Conservation (phyloP, 2,113 vertebrate species). For the Clarias gariepinus region DNA sequence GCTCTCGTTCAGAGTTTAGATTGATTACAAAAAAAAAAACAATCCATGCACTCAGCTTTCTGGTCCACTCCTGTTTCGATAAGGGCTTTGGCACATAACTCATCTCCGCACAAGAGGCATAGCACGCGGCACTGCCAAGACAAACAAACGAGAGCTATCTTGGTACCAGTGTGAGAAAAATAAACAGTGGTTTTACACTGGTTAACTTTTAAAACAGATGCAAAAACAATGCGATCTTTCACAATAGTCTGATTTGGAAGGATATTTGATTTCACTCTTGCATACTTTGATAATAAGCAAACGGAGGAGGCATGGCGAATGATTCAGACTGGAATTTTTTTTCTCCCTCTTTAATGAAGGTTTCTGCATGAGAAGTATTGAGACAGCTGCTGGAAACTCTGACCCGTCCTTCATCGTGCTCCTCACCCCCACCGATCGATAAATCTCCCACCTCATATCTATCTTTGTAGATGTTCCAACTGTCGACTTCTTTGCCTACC, state of each 20-base stretch:
- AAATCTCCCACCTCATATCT: conserved; percentile 22
- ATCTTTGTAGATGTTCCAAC: conserved; percentile 40
- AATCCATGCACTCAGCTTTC: conserved; percentile 35
- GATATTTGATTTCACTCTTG: background rate
- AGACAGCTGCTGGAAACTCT: conserved; percentile 42
- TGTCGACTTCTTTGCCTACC: conserved; percentile 15
- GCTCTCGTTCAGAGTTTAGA: conserved; percentile 52
- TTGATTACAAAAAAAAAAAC: conserved; percentile 52
- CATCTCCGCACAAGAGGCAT: conserved; percentile 56
- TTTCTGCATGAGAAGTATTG: background rate
- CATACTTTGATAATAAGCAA: conserved; percentile 16
- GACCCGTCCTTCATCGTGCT: conserved; percentile 14
- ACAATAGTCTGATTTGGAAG: conserved; percentile 9
- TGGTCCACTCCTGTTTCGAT: conserved; percentile 51
- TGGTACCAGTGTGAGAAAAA: conserved; percentile 32
- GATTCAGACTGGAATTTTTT: background rate
- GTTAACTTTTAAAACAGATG: background rate
- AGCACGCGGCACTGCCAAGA: conserved; percentile 56
- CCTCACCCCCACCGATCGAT: conserved; percentile 28
- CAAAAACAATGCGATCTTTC: background rate
- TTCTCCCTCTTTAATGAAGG: background rate
- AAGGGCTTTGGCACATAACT: conserved; percentile 54
- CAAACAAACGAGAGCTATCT: conserved; percentile 68
- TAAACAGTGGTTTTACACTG: conserved; percentile 15
- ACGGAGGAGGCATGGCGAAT: conserved; percentile 10